Conservation (phyloP, 2,888 invertebrate genomes). For the Monopis laevigella region DNA sequence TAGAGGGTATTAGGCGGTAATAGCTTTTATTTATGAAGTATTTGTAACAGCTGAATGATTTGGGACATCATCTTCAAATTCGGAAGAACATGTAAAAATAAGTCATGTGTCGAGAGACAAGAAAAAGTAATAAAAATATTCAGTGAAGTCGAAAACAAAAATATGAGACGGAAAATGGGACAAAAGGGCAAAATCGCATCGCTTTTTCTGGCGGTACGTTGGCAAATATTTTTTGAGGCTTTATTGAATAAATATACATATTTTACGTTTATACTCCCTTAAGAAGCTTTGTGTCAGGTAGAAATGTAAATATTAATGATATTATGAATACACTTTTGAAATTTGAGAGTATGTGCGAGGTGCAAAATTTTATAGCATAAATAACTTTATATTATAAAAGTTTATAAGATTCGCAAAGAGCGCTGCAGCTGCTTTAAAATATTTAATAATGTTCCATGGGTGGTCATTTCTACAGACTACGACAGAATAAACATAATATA, state of each 20-base stretch:
- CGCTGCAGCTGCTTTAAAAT: neutral
- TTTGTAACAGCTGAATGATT: slow-evolving; percentile 3
- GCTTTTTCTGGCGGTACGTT: slow-evolving; percentile 43
- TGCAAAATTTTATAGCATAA: neutral
- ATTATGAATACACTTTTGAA: slow-evolving; percentile 15
- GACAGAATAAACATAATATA: too few relatives aligned
- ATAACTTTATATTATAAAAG: neutral
- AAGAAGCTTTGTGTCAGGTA: slow-evolving; percentile 35
- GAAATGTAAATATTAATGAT: slow-evolving; percentile 22
- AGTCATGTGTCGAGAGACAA: slow-evolving; percentile 47
- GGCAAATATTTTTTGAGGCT: slow-evolving; percentile 48
- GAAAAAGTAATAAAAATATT: slow-evolving; percentile 53
- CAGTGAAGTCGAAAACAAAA: slow-evolving; percentile 56
- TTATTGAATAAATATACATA: slow-evolving; percentile 60
- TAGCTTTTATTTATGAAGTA: neutral
- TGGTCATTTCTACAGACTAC: too few relatives aligned
- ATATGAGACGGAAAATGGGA: slow-evolving; percentile 51
- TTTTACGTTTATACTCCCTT: slow-evolving; percentile 37
- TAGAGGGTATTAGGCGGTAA: too few relatives aligned
- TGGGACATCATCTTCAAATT: slow-evolving; percentile 5
- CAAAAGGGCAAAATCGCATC: slow-evolving; percentile 45
- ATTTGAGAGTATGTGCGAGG: neutral
- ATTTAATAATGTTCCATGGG: too few relatives aligned
- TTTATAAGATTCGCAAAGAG: neutral
- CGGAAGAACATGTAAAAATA: slow-evolving; percentile 27